Percentiles rank a stretch among this genome's conserved stretches.
Evolutionary conservation across 2,797 vertebrate species (phyloP).

Genomic region (Melanotaenia pygmaea): DNA sequence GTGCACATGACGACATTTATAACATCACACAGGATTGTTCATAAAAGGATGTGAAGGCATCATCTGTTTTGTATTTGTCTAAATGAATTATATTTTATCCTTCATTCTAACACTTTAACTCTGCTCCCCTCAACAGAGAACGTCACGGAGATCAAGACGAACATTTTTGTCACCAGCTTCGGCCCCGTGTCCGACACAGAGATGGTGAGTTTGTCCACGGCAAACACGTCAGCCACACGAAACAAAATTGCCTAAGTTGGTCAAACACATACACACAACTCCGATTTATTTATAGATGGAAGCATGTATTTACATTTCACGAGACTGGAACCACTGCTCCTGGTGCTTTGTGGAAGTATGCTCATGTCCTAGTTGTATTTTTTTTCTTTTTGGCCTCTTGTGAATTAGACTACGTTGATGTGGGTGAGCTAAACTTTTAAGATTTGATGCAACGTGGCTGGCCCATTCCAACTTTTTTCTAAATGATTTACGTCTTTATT

Average conservation of each 20-base stretch:
- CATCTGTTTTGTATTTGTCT: too few species aligned
- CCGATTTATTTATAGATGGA: slow-evolving; percentile 24
- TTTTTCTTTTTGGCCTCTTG: slow-evolving; percentile 17
- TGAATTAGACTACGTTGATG: slow-evolving; percentile 25
- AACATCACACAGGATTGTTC: too few species aligned
- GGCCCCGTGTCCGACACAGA: slow-evolving; percentile 94
- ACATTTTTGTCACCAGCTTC: slow-evolving; percentile 96
- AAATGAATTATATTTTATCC: neutral
- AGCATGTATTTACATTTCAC: slow-evolving; percentile 44
- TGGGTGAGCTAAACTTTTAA: slow-evolving; percentile 14
- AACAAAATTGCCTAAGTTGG: slow-evolving; percentile 4
- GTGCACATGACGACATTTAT: too few species aligned
- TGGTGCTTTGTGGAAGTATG: slow-evolving; percentile 7
- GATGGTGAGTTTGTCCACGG: slow-evolving; percentile 87
- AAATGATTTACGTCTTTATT: slow-evolving; percentile 48
- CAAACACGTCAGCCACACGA: slow-evolving; percentile 17
- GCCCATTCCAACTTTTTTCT: slow-evolving; percentile 23
- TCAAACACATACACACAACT: slow-evolving; percentile 4
- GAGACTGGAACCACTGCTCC: slow-evolving; percentile 9
- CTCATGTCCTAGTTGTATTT: slow-evolving; percentile 18
- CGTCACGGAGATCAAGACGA: slow-evolving; percentile 93
- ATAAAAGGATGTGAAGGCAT: too few species aligned
- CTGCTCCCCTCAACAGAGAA: slow-evolving; percentile 82
- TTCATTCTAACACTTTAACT: slow-evolving; percentile 1
- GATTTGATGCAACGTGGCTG: slow-evolving; percentile 32